These are phyloP conservation scores for Cydia fagiglandana DNA, from an alignment of 1,140 invertebrate genomes.

Conservation along the genomic window DNA sequence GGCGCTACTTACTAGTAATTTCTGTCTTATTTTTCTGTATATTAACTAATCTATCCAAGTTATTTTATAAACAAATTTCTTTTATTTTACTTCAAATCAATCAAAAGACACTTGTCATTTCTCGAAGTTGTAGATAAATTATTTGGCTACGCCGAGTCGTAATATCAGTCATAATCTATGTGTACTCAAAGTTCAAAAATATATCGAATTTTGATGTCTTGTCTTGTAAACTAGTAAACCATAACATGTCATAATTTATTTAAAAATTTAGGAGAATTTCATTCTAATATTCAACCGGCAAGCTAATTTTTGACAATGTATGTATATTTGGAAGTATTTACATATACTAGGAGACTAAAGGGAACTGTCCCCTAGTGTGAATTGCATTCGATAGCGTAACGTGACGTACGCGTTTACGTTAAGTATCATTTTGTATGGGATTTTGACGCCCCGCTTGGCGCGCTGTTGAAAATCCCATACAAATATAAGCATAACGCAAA, in stretches of 20 bases:
- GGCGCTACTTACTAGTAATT: not conserved
- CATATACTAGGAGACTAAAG: constrained; percentile 54
- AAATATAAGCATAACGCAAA: too few relatives aligned
- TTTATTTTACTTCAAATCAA: not conserved
- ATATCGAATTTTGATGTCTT: too few relatives aligned
- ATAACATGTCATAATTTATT: too few relatives aligned
- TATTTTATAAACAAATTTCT: not conserved
- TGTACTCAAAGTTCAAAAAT: not conserved
- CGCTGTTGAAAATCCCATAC: too few relatives aligned
- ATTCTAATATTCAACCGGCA: not conserved
- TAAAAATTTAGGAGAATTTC: not conserved
- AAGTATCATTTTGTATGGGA: too few relatives aligned
- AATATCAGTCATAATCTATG: constrained; percentile 35
- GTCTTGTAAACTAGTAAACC: too few relatives aligned
- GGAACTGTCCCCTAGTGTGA: constrained; percentile 38
- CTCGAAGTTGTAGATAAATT: constrained; percentile 5
- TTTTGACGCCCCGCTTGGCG: too few relatives aligned
- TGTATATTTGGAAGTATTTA: constrained; percentile 76
- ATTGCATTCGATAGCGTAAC: too few relatives aligned
- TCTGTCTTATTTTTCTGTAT: not conserved
- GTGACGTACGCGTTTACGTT: too few relatives aligned
- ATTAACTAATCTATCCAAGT: not conserved
- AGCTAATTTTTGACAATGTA: constrained; percentile 66
- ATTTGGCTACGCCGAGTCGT: constrained; percentile 1
- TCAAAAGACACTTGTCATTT: constrained; percentile 22